Evolutionary conservation across 1,140 invertebrate genomes (phyloP).

Genomic region (Panonychus citri): DNA sequence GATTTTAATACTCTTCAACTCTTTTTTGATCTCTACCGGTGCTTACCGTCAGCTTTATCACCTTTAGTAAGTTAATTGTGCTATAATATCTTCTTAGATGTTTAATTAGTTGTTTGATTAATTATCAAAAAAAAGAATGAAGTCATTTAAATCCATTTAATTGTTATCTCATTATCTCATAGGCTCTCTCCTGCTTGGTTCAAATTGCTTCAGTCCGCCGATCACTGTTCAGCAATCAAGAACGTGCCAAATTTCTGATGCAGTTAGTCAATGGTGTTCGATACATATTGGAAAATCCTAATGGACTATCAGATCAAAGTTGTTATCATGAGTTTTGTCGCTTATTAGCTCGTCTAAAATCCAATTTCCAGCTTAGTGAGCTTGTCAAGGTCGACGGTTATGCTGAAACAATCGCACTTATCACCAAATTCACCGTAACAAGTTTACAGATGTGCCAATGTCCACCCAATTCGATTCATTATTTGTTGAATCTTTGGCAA

Average conservation of each 20-base stretch:
- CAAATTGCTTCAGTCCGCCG: conserved; percentile 86
- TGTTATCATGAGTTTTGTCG: conserved; percentile 99
- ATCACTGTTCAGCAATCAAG: conserved; percentile 82
- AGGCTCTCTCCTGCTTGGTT: conserved; percentile 76
- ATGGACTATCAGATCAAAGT: conserved; percentile 68
- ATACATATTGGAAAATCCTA: conserved; percentile 73
- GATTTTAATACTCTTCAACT: conserved; percentile 72
- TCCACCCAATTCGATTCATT: conserved; percentile 92
- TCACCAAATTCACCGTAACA: conserved; percentile 94
- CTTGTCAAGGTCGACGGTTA: conserved; percentile 90
- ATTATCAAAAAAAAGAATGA: too few relatives aligned
- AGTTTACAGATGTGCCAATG: conserved; percentile 95
- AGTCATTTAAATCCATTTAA: too few relatives aligned
- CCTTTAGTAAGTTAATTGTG: conserved; percentile 33
- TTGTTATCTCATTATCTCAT: too few relatives aligned
- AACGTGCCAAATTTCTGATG: conserved; percentile 81
- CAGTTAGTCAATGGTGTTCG: conserved; percentile 65
- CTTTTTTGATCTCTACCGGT: conserved; percentile 85
- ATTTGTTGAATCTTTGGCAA: conserved; percentile 86
- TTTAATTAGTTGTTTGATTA: too few relatives aligned
- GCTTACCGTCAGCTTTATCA: conserved; percentile 57
- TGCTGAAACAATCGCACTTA: conserved; percentile 69
- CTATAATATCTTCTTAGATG: too few relatives aligned
- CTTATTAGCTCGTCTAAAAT: conserved; percentile 75
- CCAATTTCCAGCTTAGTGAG: conserved; percentile 90